Percentiles rank a stretch among this genome's conserved stretches.
phyloP scores from a whole-genome alignment of 1,140 invertebrate genomes.

The Halesus radiatus region DNA sequence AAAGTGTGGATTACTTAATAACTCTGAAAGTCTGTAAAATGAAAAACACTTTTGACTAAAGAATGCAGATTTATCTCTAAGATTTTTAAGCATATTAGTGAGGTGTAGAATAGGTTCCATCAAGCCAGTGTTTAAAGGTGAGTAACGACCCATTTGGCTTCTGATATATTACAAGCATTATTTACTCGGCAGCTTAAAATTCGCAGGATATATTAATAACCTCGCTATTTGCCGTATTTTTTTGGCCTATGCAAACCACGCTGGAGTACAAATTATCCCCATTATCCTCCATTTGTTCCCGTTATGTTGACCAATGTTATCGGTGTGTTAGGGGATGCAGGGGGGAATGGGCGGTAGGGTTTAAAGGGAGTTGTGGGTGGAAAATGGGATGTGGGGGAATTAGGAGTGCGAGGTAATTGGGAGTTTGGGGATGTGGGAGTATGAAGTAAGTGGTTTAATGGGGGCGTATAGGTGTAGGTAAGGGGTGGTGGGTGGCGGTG shows the following conservation, averaged over 20 bases:
- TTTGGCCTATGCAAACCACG: conserved; percentile 22
- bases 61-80: too few species aligned
- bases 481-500: neutral
- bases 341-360: neutral
- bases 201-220: conserved; percentile 25
- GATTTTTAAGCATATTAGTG: too few species aligned
- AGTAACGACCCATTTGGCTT: too few species aligned
- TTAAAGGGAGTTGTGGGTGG: neutral
- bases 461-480: too few species aligned
- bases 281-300: conserved; percentile 32
- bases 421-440: neutral
- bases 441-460: neutral
- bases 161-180: too few species aligned
- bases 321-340: neutral
- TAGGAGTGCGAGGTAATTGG: neutral
- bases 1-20: too few species aligned
- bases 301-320: conserved; percentile 10
- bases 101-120: too few species aligned
- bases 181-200: conserved; percentile 9
- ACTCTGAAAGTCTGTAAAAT: too few species aligned
- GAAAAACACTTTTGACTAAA: too few species aligned
- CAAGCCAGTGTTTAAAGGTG: too few species aligned
- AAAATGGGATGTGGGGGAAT: neutral
- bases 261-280: conserved; percentile 27
- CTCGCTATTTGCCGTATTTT: neutral